Evolutionary conservation across 2,113 vertebrate species (phyloP).

Genomic region (Apaloderma vittatum): DNA sequence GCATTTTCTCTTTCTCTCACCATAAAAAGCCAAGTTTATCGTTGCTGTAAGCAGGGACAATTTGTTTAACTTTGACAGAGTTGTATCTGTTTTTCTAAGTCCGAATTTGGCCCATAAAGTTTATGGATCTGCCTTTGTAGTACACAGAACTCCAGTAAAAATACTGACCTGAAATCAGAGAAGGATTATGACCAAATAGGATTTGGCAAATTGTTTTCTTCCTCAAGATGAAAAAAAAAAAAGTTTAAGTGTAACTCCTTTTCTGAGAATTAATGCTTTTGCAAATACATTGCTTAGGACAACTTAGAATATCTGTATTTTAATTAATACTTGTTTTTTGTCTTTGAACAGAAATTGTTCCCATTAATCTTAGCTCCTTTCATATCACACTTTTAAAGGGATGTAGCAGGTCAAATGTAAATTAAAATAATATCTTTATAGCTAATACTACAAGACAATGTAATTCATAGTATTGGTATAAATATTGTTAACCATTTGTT

Average conservation of each 20-base stretch:
- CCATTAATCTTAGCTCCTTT: neutral
- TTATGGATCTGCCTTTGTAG: conserved; percentile 69
- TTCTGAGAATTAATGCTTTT: neutral
- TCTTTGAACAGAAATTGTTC: neutral
- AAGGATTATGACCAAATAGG: neutral
- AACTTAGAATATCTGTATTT: neutral
- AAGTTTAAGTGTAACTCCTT: neutral
- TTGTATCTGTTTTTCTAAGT: neutral
- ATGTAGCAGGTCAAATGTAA: neutral
- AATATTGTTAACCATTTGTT: neutral
- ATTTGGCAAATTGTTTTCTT: neutral
- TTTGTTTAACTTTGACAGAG: neutral
- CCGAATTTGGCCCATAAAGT: conserved; percentile 16
- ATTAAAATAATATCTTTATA: neutral
- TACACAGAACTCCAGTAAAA: conserved; percentile 39
- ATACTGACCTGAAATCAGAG: neutral
- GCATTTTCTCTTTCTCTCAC: neutral
- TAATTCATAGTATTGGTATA: neutral
- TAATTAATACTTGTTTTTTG: neutral
- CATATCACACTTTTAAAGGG: neutral
- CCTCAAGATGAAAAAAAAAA: neutral
- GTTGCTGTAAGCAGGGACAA: neutral
- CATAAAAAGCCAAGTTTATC: neutral
- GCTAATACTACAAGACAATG: neutral
- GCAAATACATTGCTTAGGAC: neutral